Evolutionary conservation across 2,888 invertebrate species (phyloP), one percentile per base, ranked within the genome.

Genomic region (Linnaemya vulpina): DNA sequence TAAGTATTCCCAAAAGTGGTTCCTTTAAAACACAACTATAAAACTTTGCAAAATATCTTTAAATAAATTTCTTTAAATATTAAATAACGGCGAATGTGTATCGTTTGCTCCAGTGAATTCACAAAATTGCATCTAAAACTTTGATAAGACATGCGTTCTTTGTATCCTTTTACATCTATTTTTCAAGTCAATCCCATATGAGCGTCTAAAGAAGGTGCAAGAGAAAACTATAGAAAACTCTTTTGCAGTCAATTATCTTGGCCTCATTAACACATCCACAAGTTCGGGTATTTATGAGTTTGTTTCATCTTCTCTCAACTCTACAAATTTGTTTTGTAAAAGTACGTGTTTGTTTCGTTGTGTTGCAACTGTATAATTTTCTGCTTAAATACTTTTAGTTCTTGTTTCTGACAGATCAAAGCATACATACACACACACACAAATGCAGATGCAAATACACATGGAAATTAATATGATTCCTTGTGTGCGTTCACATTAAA

Each of bases 321-420:
- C 53, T 58, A 15, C n/a, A 8, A 15, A n/a, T 58, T n/a, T 35
- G n/a, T 58, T n/a, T n/a, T 30, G 2, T n/a, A 7, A n/a, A 58
- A 9, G 17, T 63, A 40, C 40, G 1, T 1, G 46, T 11, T 4
- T 43, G 63, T 38, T 63, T 63, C 22, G 13, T 70, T 71, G 30
- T 46, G 35, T 43, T 55, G 35, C 35, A 65, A 63, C 20, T 71
- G 20, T 30, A 40, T 53, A 43, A 71, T 67, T 51, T 82, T 65
- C 63, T 68, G 30, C 43, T 68, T 53, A 74, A 62, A 62, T 58
- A 38, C 46, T 13, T 75, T 62, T 53, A 30, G 8, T 8, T 75
- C 65, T 76, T 76, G 81, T 71, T 76, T 70, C 46, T 75, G 82
- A 77, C 77, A 77, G 55, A 65, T 76, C 75, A 75, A 81, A 80